Evolutionary conservation across 2,888 invertebrate genomes (phyloP), one percentile per base, ranked within the genome.

Genomic region (Coronaproctus castanopsis): DNA sequence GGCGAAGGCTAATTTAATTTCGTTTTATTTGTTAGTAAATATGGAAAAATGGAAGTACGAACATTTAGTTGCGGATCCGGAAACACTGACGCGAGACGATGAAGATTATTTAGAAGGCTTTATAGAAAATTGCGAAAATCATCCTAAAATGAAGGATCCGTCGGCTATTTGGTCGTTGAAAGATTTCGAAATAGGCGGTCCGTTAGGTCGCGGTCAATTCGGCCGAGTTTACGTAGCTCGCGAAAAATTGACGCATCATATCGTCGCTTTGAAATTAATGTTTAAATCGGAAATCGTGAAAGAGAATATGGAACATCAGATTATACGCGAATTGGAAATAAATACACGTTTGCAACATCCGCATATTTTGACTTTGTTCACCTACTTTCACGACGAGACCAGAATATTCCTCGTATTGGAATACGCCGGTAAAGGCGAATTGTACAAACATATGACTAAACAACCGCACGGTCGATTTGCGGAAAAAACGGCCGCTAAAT

Each of bases 131-230:
- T n/a, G n/a, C n/a, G n/a, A n/a, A n/a, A n/a, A n/a, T n/a, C n/a
- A n/a, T n/a, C n/a, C n/a, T n/a, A n/a, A n/a, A n/a, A n/a, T n/a
- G n/a, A n/a, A n/a, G n/a, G n/a, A n/a, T n/a, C n/a, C n/a, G n/a
- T n/a, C n/a, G n/a, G n/a, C n/a, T n/a, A n/a, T n/a, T 18, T 63
- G 63, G 63, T 59, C 57, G 52, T 20, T 63, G 49, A 57, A 48
- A 58, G 86, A 92, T 71, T 93, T 93, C 72, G 90, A 92, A 66
- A 78, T 93, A 62, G 92, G 92, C 1, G 77, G 81, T 57, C 80
- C 83, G 0, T 74, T 95, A n/a, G 95, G 95, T 0, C 80, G 85
- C 69, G 95, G 95, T 1, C 92, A 92, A 73, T 96, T 95, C 71
- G 95, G 95, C 1, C 82, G 87, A 66, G 93, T 95, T 0, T 92